Evolutionary conservation across 2,888 invertebrate genomes (phyloP).

Genomic region (Myopa tessellatipennis): DNA sequence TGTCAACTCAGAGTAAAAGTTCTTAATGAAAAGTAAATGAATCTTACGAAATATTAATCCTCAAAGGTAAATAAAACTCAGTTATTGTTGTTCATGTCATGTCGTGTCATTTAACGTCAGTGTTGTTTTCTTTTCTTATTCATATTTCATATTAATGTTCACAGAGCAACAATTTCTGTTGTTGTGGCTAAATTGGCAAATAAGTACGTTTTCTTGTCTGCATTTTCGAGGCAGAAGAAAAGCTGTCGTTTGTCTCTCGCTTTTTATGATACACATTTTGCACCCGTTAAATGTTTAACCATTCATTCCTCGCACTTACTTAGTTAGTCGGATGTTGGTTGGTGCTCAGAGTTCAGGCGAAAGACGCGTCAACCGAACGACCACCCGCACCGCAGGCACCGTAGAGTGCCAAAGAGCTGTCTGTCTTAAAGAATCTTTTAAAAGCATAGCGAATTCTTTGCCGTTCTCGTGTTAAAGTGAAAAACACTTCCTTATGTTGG

Average conservation of each 20-base stretch:
- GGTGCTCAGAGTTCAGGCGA: background rate
- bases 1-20: too few species aligned
- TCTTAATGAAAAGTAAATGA: too few species aligned
- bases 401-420: background rate
- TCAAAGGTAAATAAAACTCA: too few species aligned
- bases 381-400: slow-evolving; percentile 1
- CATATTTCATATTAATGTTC: too few species aligned
- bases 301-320: background rate
- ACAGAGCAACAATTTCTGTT: background rate
- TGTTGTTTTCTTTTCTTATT: too few species aligned
- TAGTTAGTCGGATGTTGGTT: background rate
- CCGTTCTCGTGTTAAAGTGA: background rate
- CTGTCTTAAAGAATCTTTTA: background rate
- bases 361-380: background rate
- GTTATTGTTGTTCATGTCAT: too few species aligned
- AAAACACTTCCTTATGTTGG: slow-evolving; percentile 13
- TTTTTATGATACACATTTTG: slow-evolving; percentile 22
- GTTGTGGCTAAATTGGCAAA: background rate
- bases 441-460: background rate
- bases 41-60: too few species aligned
- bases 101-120: too few species aligned
- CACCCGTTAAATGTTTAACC: background rate
- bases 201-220: slow-evolving; percentile 18
- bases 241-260: background rate
- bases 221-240: background rate